phyloP scores from a whole-genome alignment of 2,888 invertebrate genomes.

The Apodemia mormo region DNA sequence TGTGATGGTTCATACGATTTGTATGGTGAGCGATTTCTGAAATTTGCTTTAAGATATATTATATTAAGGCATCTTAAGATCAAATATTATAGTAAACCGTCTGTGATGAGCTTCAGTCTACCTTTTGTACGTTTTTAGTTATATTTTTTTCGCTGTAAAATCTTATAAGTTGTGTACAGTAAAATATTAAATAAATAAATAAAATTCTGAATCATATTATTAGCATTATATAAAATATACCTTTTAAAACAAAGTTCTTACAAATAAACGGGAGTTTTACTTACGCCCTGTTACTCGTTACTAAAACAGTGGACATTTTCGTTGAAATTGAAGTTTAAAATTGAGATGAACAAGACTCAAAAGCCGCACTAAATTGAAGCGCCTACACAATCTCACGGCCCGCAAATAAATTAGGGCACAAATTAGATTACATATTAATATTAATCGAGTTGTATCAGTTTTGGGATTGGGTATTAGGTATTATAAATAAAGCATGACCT shows the following conservation, averaged over 20 bases:
- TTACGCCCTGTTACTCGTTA: not conserved
- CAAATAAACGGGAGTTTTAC: not conserved
- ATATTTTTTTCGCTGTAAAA: too few relatives aligned
- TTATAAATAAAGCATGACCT: not conserved
- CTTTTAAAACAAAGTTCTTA: not conserved
- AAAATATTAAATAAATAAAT: too few relatives aligned
- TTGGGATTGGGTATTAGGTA: not conserved
- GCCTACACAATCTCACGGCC: not conserved
- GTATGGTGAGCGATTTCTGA: too few relatives aligned
- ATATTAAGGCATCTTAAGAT: too few relatives aligned
- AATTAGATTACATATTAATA: not conserved
- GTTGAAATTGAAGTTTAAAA: not conserved
- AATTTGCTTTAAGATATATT: too few relatives aligned
- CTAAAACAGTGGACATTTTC: not conserved
- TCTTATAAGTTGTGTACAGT: too few relatives aligned
- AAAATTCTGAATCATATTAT: too few relatives aligned
- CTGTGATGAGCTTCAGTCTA: too few relatives aligned
- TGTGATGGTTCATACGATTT: too few relatives aligned
- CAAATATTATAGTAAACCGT: too few relatives aligned
- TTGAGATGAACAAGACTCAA: not conserved
- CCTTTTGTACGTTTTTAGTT: too few relatives aligned
- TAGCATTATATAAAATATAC: not conserved
- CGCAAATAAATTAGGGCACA: constrained; percentile 1
- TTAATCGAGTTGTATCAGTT: constrained; percentile 11
- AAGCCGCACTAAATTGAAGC: not conserved